Evolutionary conservation across 2,113 vertebrate genomes (phyloP), one percentile per base, ranked within the genome.

Genomic region (Ictalurus punctatus): DNA sequence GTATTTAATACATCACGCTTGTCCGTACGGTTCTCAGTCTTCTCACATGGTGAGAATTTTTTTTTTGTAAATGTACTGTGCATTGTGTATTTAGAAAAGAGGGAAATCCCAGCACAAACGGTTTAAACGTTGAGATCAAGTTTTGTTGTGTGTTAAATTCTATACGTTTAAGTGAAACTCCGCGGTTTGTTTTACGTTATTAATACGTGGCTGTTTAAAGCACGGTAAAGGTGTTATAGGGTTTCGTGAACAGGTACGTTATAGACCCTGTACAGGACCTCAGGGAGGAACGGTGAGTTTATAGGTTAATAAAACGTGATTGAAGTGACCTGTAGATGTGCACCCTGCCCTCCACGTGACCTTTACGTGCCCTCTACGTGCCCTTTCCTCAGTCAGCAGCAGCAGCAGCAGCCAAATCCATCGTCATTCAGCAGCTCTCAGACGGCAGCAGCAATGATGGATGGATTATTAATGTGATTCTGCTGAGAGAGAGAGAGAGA

Each of bases 1-100:
- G 98, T 99, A 95, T 17, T 40, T 13, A 14, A 23, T 4, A 23
- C 34, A 0, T 87, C 86, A 76, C 3, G 1, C 0, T 48, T 48
- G 27, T 48, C 21, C 30, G 40, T 61, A 14, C 76, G 7, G 17
- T 73, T 17, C 34, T 40, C 71, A 37, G 0, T 4, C 8, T 52
- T 52, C 48, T 52, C 6, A 13, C 25, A 13, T 2, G 73, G 1
- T 44, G 4, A 52, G 76, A 16, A 34, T 2, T 19, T 23, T 69
- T 16, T 44, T 48, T 48, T 48, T 48, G 44, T 48, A 67, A 37
- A 58, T 3, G 27, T 34, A 81, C 59, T 17, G 12, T 80, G 27
- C 48, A 4, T 80, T 56, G 52, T 34, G 16, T 81, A 16, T n/a
- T 52, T 54, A 19, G 19, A 25, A 21, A 30, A 58, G 54, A 21